These are phyloP conservation scores for Drosophila quinaria DNA, from an alignment of 2,888 invertebrate species.

Conservation along the genomic window DNA sequence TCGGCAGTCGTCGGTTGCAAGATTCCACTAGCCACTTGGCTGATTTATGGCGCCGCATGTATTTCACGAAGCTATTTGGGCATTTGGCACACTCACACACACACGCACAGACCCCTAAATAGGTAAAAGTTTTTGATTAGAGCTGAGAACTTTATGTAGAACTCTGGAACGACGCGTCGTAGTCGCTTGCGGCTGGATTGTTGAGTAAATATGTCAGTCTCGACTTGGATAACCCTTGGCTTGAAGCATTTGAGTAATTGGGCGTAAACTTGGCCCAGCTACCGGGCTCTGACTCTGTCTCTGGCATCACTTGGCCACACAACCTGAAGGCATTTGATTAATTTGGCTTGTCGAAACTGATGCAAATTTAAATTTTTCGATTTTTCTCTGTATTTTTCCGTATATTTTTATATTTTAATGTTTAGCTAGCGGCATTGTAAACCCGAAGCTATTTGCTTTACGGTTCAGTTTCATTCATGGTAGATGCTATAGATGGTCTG, in stretches of 20 bases:
- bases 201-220: constrained; percentile 78
- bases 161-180: constrained; percentile 27
- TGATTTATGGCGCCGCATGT: constrained; percentile 74
- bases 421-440: constrained; percentile 40
- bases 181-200: constrained; percentile 59
- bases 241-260: constrained; percentile 66
- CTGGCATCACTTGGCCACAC: constrained; percentile 22
- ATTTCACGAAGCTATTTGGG: constrained; percentile 71
- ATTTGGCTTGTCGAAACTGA: constrained; percentile 72
- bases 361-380: constrained; percentile 55
- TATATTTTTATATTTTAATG: constrained; percentile 7
- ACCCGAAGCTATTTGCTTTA: constrained; percentile 71
- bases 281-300: constrained; percentile 34
- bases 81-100: constrained; percentile 73
- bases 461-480: constrained; percentile 80
- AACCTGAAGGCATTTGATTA: constrained; percentile 67
- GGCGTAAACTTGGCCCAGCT: constrained; percentile 68
- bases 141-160: constrained; percentile 21
- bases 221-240: constrained; percentile 49
- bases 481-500: constrained; percentile 27
- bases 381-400: background rate
- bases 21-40: constrained; percentile 69
- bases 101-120: constrained; percentile 49
- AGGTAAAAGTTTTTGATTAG: constrained; percentile 67
- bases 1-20: constrained; percentile 46